A percentile compares a stretch with the other conserved stretches of the same genome.
These are phyloP conservation scores for Poecile montanus DNA, from an alignment of 2,797 vertebrate species.

Conservation along the genomic window DNA sequence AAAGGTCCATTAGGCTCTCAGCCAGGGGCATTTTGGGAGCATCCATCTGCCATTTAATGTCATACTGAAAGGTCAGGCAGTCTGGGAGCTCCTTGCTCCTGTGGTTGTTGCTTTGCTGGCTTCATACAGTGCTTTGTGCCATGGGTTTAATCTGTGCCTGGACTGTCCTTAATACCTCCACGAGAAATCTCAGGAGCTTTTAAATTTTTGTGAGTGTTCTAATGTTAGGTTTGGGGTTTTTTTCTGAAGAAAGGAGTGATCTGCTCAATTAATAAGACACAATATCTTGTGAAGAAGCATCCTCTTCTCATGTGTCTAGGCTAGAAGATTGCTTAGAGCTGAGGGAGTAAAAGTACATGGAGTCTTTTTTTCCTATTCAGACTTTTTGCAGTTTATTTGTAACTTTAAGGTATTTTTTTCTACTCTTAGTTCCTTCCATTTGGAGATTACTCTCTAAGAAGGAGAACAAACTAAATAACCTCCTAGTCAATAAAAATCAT, in stretches of 20 bases:
- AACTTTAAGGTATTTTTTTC: accelerated
- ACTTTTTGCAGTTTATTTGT: not conserved
- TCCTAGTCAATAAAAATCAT: not conserved
- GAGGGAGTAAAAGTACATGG: not conserved
- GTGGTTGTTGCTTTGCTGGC: not conserved
- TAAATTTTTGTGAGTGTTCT: not conserved
- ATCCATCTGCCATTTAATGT: not conserved
- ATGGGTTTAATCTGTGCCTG: not conserved
- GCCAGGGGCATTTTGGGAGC: not conserved
- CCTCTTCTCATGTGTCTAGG: not conserved
- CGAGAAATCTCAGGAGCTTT: not conserved
- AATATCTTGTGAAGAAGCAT: not conserved
- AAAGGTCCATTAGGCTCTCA: not conserved
- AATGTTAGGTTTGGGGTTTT: not conserved
- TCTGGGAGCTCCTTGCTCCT: not conserved
- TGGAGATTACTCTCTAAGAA: not conserved
- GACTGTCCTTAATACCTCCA: not conserved
- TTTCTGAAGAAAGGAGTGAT: not conserved
- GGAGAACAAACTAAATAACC: not conserved
- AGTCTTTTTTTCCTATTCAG: not conserved
- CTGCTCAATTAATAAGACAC: not conserved
- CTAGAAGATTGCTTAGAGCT: not conserved
- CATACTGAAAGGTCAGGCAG: not conserved
- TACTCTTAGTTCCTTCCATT: not conserved
- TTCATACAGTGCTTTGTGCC: not conserved